These are phyloP conservation scores for Plusia festucae DNA, from an alignment of 2,888 invertebrate genomes.

Conservation along the genomic window DNA sequence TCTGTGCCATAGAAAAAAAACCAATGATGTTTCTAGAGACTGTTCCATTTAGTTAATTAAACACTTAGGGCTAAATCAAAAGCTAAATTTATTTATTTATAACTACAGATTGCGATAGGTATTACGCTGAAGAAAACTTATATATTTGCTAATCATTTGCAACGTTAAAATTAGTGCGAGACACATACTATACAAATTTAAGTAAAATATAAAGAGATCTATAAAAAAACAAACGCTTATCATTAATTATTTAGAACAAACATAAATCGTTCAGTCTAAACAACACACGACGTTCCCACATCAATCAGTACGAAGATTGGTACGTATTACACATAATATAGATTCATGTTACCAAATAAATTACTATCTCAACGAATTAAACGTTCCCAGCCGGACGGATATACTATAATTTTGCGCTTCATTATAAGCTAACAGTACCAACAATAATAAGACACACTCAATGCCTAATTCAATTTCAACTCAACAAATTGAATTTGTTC, in stretches of 20 bases:
- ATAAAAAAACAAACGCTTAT: neutral
- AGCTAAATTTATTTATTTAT: too few species aligned
- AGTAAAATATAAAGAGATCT: too few species aligned
- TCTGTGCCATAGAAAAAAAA: too few species aligned
- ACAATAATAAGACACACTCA: slow-evolving; percentile 60
- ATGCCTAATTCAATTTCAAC: slow-evolving; percentile 67
- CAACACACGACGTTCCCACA: slow-evolving; percentile 42
- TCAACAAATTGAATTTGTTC: slow-evolving; percentile 80
- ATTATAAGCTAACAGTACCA: slow-evolving; percentile 55
- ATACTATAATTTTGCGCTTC: slow-evolving; percentile 53
- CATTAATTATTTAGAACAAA: slow-evolving; percentile 10
- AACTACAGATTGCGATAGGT: too few species aligned
- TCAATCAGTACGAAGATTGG: slow-evolving; percentile 36
- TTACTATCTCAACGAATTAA: slow-evolving; percentile 41
- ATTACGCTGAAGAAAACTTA: too few species aligned
- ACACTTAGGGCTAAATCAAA: too few species aligned
- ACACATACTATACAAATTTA: too few species aligned
- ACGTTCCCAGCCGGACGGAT: slow-evolving; percentile 15
- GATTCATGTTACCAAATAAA: slow-evolving; percentile 40
- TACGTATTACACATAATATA: slow-evolving; percentile 12
- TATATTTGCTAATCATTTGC: too few species aligned
- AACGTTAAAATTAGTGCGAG: too few species aligned
- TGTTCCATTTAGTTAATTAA: too few species aligned
- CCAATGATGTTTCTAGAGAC: too few species aligned
- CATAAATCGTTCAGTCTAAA: slow-evolving; percentile 48